These are phyloP conservation scores for rat (Rattus norvegicus) DNA, from an alignment of 2,113 vertebrate species.

Conservation along the genomic window GRCr8 NC_086022.1:117709001-117709500, in stretches of 20 bases:
- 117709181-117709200: not conserved
- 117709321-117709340: not conserved
- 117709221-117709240: not conserved
- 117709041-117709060: not conserved
- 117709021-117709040: not conserved
- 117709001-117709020: not conserved
- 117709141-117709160: not conserved
- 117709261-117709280: not conserved
- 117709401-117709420: not conserved
- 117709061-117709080: not conserved
- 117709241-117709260: not conserved
- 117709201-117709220: not conserved
- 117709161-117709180: not conserved
- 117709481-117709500: too few species aligned
- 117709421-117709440: not conserved
- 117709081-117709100: not conserved
- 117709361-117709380: not conserved
- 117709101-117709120: not conserved
- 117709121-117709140: not conserved
- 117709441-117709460: not conserved
- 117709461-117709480: too few species aligned
- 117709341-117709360: not conserved
- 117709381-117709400: not conserved
- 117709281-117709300: not conserved
- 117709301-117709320: not conserved